Conservation (phyloP, 2,888 invertebrate species). For the Incurvaria masculella region DNA sequence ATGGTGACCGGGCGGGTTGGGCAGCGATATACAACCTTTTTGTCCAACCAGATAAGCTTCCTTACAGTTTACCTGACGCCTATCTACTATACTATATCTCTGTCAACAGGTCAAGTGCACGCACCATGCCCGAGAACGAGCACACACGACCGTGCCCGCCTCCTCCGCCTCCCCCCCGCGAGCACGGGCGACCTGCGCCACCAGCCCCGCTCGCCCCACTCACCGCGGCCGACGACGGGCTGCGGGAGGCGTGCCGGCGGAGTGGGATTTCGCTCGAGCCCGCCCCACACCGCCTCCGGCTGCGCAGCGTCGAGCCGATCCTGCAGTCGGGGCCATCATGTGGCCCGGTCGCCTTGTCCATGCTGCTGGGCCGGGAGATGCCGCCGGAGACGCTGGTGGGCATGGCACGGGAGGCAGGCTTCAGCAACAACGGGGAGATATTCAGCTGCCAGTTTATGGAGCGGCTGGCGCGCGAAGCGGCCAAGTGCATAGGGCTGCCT, state of each 20-base stretch:
- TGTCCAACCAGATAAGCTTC: too few relatives aligned
- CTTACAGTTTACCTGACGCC: too few relatives aligned
- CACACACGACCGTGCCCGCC: constrained; percentile 16
- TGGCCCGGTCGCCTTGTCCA: constrained; percentile 83
- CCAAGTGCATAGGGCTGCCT: constrained; percentile 23
- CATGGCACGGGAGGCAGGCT: constrained; percentile 61
- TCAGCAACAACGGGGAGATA: constrained; percentile 86
- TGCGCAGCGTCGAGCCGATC: constrained; percentile 39
- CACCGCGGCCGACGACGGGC: constrained; percentile 23
- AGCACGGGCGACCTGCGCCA: constrained; percentile 10
- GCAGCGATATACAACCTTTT: too few relatives aligned
- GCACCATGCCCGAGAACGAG: too few relatives aligned
- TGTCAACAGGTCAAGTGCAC: too few relatives aligned
- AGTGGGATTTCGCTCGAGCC: constrained; percentile 41
- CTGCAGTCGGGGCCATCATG: constrained; percentile 71
- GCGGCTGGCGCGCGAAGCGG: constrained; percentile 55
- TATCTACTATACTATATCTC: too few relatives aligned
- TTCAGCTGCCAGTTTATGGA: constrained; percentile 74
- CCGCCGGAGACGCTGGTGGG: constrained; percentile 57
- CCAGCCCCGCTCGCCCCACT: not conserved
- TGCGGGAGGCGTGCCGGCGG: constrained; percentile 53
- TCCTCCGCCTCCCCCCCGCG: constrained; percentile 29
- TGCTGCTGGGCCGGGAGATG: constrained; percentile 63
- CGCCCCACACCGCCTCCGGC: constrained; percentile 44
- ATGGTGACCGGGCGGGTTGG: too few relatives aligned